Base-by-base conservation (phyloP, 2,113 vertebrate species). In the Triplophysa dalaica region DNA sequence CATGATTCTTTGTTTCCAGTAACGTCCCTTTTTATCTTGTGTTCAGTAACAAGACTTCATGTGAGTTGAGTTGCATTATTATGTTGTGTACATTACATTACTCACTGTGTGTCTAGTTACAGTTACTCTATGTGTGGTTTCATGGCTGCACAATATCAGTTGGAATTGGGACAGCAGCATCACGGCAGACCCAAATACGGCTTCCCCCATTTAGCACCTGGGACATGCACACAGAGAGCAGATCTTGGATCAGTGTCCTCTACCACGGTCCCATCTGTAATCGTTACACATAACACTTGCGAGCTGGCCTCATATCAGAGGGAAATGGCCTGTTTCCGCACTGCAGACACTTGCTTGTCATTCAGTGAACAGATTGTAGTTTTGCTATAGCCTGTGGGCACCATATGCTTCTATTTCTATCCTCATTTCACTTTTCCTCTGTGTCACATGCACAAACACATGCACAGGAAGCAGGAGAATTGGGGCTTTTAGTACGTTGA, bases 361-460 rank as follows among this genome's bases (percentile, higher is more conserved):
- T 45, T 74, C 70, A 64, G 29, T 74, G 48, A 74, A 81, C 82
- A 84, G 79, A 84, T 74, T 84, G 82, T 61, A 80, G 56, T 45
- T 78, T 80, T 81, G 29, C 56, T 67, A 10, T 63, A 70, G 61
- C 82, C 62, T 61, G 45, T 33, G 68, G 82, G 22, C 43, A 24
- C 66, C 75, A 69, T 78, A 81, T 84, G 82, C 69, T 52, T 19
- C 8, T n/a, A 33, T 73, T 43, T 66, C 68, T 63, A 19, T 70
- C 50, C 12, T 41, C 61, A 68, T 54, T n/a, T 21, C 58, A 50
- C 66, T 41, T 41, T 65, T 14, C 13, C 21, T 84, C 52, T 68
- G 4, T 70, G 65, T 26, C 29, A 38, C 52, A 21, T 14, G 21
- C 56, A 26, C 22, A 64, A 33, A 21, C 19, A 61, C 56, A 21